Evolutionary conservation across 2,888 invertebrate species (phyloP).

Genomic region (Bembecia ichneumoniformis): DNA sequence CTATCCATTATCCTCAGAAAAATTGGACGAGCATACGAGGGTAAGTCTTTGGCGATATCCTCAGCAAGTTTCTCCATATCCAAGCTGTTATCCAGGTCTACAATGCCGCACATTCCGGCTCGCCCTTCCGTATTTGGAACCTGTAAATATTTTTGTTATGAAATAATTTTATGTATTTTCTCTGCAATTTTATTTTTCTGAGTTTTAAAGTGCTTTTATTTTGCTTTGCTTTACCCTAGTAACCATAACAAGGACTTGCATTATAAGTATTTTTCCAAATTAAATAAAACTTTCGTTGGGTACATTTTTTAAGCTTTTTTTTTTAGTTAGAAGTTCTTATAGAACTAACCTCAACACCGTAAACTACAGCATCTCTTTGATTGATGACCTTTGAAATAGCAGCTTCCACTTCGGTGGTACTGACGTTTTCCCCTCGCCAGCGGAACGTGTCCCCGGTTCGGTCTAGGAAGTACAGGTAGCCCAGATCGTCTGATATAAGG

Average conservation of each 20-base stretch:
- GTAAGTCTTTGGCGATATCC: constrained; percentile 80
- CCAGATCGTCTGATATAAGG: constrained; percentile 90
- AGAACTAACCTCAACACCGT: constrained; percentile 86
- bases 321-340: neutral
- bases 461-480: constrained; percentile 95
- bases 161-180: too few species aligned
- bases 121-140: constrained; percentile 86
- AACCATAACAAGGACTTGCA: neutral
- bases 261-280: too few species aligned
- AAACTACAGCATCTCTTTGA: constrained; percentile 93
- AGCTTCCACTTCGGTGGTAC: constrained; percentile 96
- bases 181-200: too few species aligned
- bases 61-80: constrained; percentile 75
- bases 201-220: too few species aligned
- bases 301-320: too few species aligned
- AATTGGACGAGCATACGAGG: constrained; percentile 91
- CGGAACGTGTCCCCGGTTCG: constrained; percentile 97
- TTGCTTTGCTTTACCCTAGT: neutral
- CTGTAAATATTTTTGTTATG: constrained; percentile 28
- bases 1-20: constrained; percentile 88
- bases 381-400: constrained; percentile 87
- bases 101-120: constrained; percentile 97
- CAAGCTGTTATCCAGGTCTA: constrained; percentile 79
- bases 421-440: constrained; percentile 99
- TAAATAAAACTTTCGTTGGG: too few species aligned